Evolutionary conservation across 2,888 invertebrate genomes (phyloP).

Genomic region (Calliphora vomitoria): DNA sequence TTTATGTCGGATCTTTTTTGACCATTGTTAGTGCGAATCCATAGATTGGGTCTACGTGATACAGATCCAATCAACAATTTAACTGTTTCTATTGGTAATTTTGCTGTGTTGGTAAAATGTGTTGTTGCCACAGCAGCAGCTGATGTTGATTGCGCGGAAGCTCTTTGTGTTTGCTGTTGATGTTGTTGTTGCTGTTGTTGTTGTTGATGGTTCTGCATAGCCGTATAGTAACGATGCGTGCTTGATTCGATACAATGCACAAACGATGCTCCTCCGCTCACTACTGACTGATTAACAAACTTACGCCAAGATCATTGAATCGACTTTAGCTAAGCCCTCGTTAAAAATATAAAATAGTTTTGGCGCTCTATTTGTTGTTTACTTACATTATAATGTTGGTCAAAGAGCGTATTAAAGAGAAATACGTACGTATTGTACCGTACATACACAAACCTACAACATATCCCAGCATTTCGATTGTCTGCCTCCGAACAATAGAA

Average conservation of each 20-base stretch:
- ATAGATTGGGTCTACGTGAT: conserved; percentile 78
- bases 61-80: conserved; percentile 80
- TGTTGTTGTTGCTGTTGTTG: conserved; percentile 39
- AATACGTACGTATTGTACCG: neutral
- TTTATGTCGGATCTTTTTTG: conserved; percentile 80
- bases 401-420: conserved; percentile 54
- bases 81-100: conserved; percentile 80
- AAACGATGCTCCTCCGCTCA: conserved; percentile 40
- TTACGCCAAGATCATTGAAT: conserved; percentile 55
- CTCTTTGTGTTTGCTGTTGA: conserved; percentile 30
- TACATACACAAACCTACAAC: conserved; percentile 28
- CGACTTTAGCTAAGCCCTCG: conserved; percentile 54
- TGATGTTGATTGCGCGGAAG: conserved; percentile 25
- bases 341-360: conserved; percentile 27
- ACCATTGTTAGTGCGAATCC: conserved; percentile 79
- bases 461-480: neutral
- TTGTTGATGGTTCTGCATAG: conserved; percentile 50
- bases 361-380: conserved; percentile 27
- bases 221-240: conserved; percentile 38
- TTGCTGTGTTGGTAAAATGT: conserved; percentile 79
- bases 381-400: neutral
- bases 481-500: no score
- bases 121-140: conserved; percentile 20
- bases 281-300: conserved; percentile 32
- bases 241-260: conserved; percentile 38